Evolutionary conservation across 2,888 invertebrate species (phyloP).

Genomic region (Mesochorus sp.): DNA sequence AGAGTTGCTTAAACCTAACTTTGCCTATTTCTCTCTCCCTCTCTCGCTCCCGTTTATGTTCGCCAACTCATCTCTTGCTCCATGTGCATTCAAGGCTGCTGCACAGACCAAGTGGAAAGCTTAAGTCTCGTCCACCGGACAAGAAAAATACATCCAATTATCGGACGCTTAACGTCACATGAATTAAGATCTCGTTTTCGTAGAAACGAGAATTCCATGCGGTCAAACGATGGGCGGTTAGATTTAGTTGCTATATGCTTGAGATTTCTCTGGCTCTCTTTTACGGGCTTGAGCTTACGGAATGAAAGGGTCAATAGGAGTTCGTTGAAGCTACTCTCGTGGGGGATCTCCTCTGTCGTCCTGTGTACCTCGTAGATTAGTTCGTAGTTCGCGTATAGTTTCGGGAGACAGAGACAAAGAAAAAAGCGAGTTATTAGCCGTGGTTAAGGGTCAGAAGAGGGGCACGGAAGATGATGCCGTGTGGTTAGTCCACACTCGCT

Average conservation of each 20-base stretch:
- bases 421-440: conserved; percentile 77
- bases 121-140: conserved; percentile 52
- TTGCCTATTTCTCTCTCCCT: conserved; percentile 61
- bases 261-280: conserved; percentile 5
- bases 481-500: conserved; percentile 51
- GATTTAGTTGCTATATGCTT: not conserved
- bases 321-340: not conserved
- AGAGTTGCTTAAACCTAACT: conserved; percentile 82
- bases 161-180: not conserved
- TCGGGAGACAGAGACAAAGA: conserved; percentile 59
- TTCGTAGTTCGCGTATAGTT: conserved; percentile 70
- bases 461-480: conserved; percentile 71
- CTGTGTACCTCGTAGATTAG: conserved; percentile 73
- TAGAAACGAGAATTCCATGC: conserved; percentile 6
- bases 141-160: conserved; percentile 39
- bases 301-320: conserved; percentile 33
- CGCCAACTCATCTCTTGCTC: conserved; percentile 29
- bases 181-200: conserved; percentile 27
- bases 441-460: conserved; percentile 68
- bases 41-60: conserved; percentile 23
- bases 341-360: conserved; percentile 7
- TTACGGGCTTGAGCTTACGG: not conserved
- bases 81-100: not conserved
- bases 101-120: not conserved
- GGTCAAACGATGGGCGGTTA: not conserved